Evolutionary conservation across 2,888 invertebrate species (phyloP), one percentile per base, ranked within the genome.

Genomic region (Hydroisotoma schaefferi): DNA sequence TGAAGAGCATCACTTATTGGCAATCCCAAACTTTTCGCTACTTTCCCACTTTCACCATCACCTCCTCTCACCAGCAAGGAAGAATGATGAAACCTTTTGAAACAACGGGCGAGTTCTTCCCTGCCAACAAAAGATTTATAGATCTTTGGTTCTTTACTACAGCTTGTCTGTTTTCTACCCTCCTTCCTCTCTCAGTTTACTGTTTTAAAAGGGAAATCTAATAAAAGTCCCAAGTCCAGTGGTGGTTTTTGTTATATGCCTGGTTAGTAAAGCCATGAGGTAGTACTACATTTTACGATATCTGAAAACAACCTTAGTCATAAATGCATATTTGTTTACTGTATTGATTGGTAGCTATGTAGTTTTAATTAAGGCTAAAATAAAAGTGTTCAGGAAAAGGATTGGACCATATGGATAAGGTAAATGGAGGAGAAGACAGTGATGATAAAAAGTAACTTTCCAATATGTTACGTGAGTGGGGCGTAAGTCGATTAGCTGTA

Each of bases 11-110:
- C 46, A 46, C 23, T 46, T 46, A 46, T 46, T 46, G 46, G 12
- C 22, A 25, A 46, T 46, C 28, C 29, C 28, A 27, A 52, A 52
- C 52, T 52, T 52, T 52, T 52, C 37, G 37, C 52, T 52, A 27
- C 49, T 49, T 40, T 49, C 49, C 49, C 26, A 49, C 28, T 27
- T 49, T 28, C 49, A 6, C 40, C 40, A 4, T 40, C 40, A 40
- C 40, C 40, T 40, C 20, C 33, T 33, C 37, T 33, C 15, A 10
- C 37, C 15, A n/a, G n/a, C n/a, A n/a, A n/a, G n/a, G n/a, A n/a
- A n/a, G n/a, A n/a, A n/a, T n/a, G n/a, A n/a, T n/a, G n/a, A n/a
- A n/a, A n/a, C n/a, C n/a, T n/a, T n/a, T n/a, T n/a, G n/a, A n/a
- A n/a, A n/a, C n/a, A n/a, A n/a, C n/a, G n/a, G n/a, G n/a, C n/a